phyloP scores from a whole-genome alignment of 2,888 invertebrate species.

The Empis livida region DNA sequence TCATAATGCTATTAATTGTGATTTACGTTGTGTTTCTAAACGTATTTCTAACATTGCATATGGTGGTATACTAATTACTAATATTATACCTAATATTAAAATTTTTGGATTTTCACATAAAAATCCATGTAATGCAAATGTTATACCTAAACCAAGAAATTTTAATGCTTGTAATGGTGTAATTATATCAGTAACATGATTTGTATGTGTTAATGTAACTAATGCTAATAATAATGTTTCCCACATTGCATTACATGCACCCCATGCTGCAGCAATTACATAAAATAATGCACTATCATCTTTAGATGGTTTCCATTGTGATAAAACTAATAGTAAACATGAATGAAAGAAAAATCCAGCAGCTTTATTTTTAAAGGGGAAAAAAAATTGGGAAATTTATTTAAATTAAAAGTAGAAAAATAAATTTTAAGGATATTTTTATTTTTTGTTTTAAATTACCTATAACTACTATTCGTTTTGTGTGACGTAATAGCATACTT shows the following conservation, averaged over 20 bases:
- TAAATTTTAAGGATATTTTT: background rate
- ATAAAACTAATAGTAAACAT: conserved; percentile 59
- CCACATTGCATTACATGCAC: conserved; percentile 77
- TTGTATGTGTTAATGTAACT: conserved; percentile 32
- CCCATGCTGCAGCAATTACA: conserved; percentile 75
- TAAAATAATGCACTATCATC: conserved; percentile 72
- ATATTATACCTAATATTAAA: conserved; percentile 28
- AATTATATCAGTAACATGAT: conserved; percentile 32
- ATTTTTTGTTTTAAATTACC: conserved; percentile 38
- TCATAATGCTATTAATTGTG: conserved; percentile 31
- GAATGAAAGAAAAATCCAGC: conserved; percentile 72
- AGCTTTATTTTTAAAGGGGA: conserved; percentile 42
- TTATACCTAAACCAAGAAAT: conserved; percentile 46
- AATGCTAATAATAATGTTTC: conserved; percentile 48
- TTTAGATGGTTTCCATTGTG: conserved; percentile 67
- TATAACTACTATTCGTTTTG: conserved; percentile 58
- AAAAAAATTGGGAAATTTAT: background rate
- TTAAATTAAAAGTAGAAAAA: background rate
- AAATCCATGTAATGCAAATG: conserved; percentile 48
- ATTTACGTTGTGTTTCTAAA: conserved; percentile 33
- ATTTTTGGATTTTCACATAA: conserved; percentile 41
- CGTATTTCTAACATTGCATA: conserved; percentile 34
- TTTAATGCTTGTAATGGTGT: conserved; percentile 45
- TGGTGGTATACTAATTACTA: conserved; percentile 33
- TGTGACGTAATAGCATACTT: conserved; percentile 65